Percentiles rank a stretch among this genome's conserved stretches.
phyloP scores from a whole-genome alignment of 2,888 invertebrate species.

The Cactoblastis cactorum region DNA sequence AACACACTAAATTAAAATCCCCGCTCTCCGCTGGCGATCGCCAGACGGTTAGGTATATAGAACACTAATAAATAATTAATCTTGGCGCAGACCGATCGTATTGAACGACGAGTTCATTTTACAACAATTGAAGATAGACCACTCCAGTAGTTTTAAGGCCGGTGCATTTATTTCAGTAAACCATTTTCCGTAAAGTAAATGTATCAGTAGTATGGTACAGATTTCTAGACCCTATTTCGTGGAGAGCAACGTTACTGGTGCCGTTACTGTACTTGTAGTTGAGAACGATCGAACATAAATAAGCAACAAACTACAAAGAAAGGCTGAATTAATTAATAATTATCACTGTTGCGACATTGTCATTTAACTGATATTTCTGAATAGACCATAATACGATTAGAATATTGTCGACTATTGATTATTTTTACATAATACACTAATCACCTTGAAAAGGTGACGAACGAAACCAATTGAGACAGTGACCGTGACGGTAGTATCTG shows the following conservation, averaged over 20 bases:
- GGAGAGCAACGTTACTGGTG: too few species aligned
- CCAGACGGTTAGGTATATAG: neutral
- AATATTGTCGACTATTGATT: neutral
- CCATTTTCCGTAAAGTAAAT: too few species aligned
- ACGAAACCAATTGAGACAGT: neutral
- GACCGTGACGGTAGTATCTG: neutral
- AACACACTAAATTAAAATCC: neutral
- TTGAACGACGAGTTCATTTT: neutral
- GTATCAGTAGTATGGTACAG: too few species aligned
- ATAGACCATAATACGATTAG: neutral
- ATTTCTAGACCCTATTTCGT: too few species aligned
- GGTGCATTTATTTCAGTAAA: neutral
- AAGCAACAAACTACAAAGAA: too few species aligned
- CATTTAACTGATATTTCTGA: too few species aligned
- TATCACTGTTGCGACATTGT: too few species aligned
- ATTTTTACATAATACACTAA: neutral
- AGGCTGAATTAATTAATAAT: too few species aligned
- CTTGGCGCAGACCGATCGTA: too few species aligned
- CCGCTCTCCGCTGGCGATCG: neutral
- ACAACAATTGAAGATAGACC: neutral
- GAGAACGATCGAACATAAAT: too few species aligned
- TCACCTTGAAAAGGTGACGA: conserved; percentile 2
- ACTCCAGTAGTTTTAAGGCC: neutral
- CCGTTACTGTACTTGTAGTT: too few species aligned
- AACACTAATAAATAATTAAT: too few species aligned